Base-by-base conservation (phyloP, 1,140 invertebrate species). In the Saxidomus purpurata region DNA sequence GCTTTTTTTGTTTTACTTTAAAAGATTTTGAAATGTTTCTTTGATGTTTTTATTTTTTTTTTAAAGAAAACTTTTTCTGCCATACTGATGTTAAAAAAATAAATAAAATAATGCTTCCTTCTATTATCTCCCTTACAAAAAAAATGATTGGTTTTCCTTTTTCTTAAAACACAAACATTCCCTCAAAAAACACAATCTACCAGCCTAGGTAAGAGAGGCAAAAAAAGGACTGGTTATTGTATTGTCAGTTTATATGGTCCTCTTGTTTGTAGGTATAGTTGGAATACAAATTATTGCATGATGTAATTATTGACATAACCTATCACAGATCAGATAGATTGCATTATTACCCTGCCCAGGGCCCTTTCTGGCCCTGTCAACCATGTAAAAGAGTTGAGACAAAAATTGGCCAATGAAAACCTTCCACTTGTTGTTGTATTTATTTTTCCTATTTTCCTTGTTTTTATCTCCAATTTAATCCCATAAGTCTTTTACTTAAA, bases 251-350 rank as follows among this genome's bases (percentile, higher is more conserved):
- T 36, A 79, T 28, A n/a, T 28, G 76, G 84, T 81, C 86, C 28
- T 81, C 86, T 81, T 80, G 38, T 38, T 43, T 40, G 76, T 69
- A 71, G 76, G 77, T 88, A 88, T 69, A 55, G 8, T n/a, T 22
- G 76, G 86, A 80, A 88, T 79, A 88, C 86, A 88, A 81, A 69
- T 81, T 80, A 59, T 71, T 67, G 74, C 31, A 61, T 88, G 86
- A 81, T 80, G 86, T 49, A 81, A 88, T 71, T 49, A 52, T 85
- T 85, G 83, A 81, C 77, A 88, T n/a, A 36, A 40, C 61, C 77
- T 63, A 80, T 88, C 74, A 59, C 49, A 61, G 71, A 88, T 79
- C 61, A 19, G 55, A 79, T 40, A 63, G 76, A 80, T 88, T 47
- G n/a, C 71, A 87, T 88, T 81, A 88, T 88, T 79, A 88, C 86